Conservation (phyloP, 2,797 vertebrate species). For the Fistularia tabacaria region DNA sequence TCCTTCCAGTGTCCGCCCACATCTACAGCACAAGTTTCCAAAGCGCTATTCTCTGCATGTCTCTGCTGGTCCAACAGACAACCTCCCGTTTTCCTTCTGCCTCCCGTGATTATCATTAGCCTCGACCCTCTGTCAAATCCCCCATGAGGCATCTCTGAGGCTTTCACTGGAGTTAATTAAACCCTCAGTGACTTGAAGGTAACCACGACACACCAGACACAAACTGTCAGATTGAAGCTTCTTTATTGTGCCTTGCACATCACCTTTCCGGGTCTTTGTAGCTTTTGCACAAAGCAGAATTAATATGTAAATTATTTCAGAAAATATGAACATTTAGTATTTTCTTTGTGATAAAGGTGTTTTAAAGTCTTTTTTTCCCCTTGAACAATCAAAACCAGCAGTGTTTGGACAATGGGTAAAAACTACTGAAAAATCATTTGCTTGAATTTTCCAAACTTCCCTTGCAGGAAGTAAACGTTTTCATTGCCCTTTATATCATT, state of each 20-base stretch:
- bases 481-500: too few species aligned
- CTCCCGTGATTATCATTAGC: conserved; percentile 39
- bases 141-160: conserved; percentile 42
- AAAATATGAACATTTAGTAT: too few species aligned
- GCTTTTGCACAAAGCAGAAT: too few species aligned
- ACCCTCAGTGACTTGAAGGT: conserved; percentile 63
- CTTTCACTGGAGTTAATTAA: conserved; percentile 67
- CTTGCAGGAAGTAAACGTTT: too few species aligned
- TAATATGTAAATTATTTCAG: too few species aligned
- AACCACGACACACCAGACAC: conserved; percentile 53
- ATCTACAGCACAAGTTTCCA: conserved; percentile 1
- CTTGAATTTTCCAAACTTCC: too few species aligned
- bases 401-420: too few species aligned
- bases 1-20: background rate
- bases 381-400: too few species aligned
- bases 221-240: conserved; percentile 39
- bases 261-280: too few species aligned
- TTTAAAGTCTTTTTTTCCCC: too few species aligned
- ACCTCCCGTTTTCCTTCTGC: conserved; percentile 12
- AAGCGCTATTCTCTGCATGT: conserved; percentile 4
- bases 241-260: background rate
- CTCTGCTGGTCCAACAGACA: conserved; percentile 13
- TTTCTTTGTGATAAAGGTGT: too few species aligned
- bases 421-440: too few species aligned
- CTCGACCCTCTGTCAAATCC: conserved; percentile 17